Base-by-base conservation (phyloP, 1,140 invertebrate genomes). In the Thereuonema tuberculata region DNA sequence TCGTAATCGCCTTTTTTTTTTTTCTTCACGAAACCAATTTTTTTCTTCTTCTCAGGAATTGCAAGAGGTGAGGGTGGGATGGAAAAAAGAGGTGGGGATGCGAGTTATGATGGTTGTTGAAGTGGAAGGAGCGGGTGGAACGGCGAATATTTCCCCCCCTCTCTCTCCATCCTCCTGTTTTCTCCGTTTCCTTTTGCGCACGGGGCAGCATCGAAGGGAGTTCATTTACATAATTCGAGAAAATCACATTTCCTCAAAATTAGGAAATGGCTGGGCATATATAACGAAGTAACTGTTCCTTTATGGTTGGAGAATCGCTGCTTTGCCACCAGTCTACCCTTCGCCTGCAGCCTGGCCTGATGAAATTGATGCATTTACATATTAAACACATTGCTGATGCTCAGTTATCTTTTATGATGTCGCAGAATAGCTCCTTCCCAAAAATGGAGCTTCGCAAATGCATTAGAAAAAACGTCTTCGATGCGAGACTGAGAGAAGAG, bases 171-270 rank as follows among this genome's bases (percentile, higher is more conserved):
- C n/a, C 31, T 37, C 31, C 31, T 9, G 31, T 5, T 17, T 17
- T 17, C 31, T 37, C 31, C 31, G 9, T 50, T 24, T 50, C 48
- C 9, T 50, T 50, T 21, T 50, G 48, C 37, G n/a, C 12, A 43
- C 12, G 37, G 37, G 37, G 37, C 12, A 43, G n/a, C 12, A 43
- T 12, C 12, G 12, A 43, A 12, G n/a, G n/a, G n/a, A 43, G 21
- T 50, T 50, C 48, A 50, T 50, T 50, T 50, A 24, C 48, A 50
- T 50, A 50, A 50, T 50, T 50, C 48, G 48, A 50, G 48, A 50
- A 50, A 50, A 50, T 50, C 48, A 50, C 48, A 50, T 50, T 50
- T 50, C 21, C 48, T 24, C n/a, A 50, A 50, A 50, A 50, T 50
- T 50, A 50, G 48, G 48, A 9, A 50, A 50, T 50, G 48, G 48